Evolutionary conservation across 2,797 vertebrate species (phyloP), one percentile per base, ranked within the genome.

Genomic region (Austrolebias charrua): DNA sequence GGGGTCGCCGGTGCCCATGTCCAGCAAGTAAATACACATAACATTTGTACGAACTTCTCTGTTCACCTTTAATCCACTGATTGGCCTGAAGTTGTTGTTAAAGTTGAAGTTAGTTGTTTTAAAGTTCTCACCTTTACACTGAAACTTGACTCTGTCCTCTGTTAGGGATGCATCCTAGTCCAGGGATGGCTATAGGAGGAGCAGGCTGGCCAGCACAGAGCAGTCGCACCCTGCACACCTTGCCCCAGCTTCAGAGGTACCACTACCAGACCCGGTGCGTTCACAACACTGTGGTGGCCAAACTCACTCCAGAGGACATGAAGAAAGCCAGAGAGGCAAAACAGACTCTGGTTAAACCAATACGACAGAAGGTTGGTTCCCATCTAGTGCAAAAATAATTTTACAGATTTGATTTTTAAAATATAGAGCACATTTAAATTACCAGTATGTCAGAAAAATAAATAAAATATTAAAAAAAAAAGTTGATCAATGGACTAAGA

Each of bases 301-400:
- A 93, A 42, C 90, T 95, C 52, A 91, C 89, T 13, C 87, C 93
- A 1, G 93, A 94, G 59, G 94, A 94, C 73, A 92, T 95, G 14
- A 90, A 90, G 88, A 94, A 94, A 65, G 93, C 93, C 46, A 79
- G 94, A 31, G 92, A 94, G 63, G 78, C 90, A 0, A 95, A 93
- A 73, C 86, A 88, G 74, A 63, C 63, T 2, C 14, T 69, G 9
- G 40, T 46, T 63, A 89, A 87, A 78, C 92, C 91, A 16, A 75
- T 79, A 46, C 85, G 86, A 81, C 92, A 93, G 78, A 94, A 92
- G 92, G 93, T 93, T 31, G 44, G 89, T 48, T 12, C 35, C 1
- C 44, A 0, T 19, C 5, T 28, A 1, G 13, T 16, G 20, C 15
- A 14, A 29, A 20, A 29, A 10, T 5, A 20, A n/a, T 43, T n/a